Conservation (phyloP, 2,113 vertebrate genomes). For the Paradoxurus hermaphroditus region DNA sequence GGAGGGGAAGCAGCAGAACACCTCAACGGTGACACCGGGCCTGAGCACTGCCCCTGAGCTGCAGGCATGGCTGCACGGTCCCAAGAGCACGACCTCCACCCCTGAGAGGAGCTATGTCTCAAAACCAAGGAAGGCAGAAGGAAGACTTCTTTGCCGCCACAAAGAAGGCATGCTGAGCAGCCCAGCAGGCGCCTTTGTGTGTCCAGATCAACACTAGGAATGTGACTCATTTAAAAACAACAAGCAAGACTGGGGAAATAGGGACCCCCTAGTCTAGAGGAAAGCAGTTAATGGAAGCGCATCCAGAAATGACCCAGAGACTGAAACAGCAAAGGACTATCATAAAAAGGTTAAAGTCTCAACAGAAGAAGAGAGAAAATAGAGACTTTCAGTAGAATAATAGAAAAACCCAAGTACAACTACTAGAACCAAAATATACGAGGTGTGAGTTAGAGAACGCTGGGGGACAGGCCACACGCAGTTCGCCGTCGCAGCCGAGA, state of each 20-base stretch:
- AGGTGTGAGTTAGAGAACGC: not conserved
- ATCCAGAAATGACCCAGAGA: not conserved
- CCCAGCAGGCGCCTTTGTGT: not conserved
- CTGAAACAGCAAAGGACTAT: not conserved
- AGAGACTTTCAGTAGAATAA: not conserved
- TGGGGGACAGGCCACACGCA: not conserved
- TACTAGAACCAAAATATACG: not conserved
- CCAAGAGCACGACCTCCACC: no score
- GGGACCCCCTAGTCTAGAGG: not conserved
- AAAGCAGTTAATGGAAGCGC: no score
- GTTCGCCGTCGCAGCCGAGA: no score
- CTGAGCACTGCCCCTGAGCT: no score
- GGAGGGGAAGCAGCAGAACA: no score
- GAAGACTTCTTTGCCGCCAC: no score
- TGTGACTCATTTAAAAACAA: not conserved
- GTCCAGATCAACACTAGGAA: not conserved
- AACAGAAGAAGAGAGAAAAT: not conserved
- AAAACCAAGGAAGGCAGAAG: not conserved
- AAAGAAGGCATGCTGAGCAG: not conserved
- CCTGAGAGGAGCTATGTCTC: no score
- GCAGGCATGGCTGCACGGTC: no score
- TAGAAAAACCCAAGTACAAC: not conserved
- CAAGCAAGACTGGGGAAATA: no score
- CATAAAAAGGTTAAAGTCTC: not conserved
- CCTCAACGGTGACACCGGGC: no score